Evolutionary conservation across 2,797 vertebrate genomes (phyloP), one percentile per base, ranked within the genome.

Genomic region (Prunella strophiata): DNA sequence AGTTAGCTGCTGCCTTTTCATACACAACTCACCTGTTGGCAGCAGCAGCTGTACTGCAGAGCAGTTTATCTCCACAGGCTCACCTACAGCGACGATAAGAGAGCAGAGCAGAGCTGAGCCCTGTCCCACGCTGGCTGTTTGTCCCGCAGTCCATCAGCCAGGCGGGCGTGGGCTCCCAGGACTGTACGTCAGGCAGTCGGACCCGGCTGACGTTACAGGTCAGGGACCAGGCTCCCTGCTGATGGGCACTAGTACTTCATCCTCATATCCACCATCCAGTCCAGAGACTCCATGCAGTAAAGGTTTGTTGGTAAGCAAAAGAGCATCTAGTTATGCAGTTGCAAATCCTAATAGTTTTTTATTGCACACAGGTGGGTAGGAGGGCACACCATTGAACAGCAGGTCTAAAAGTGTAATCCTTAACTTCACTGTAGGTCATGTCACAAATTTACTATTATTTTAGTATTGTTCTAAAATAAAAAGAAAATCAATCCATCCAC

Each of bases 21-120:
- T 5, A 7, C 3, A 34, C 20, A 82, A 1, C 29, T 68, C 16
- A 4, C 9, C 52, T 42, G 43, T 9, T 59, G 26, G 36, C 65
- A 78, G n/a, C 29, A 29, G 62, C 26, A 58, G 29, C 13, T 67
- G 45, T 19, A 8, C 29, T 76, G 45, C 59, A 82, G 32, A 40
- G 9, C 40, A 50, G 19, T 45, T 79, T 57, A 70, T 45, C 51
- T 79, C 26, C 20, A 2, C 3, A 21, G 74, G 17, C 12, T 93
- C 63, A 21, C 34, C 26, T 23, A 9, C 19, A 8, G 2, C 0
- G 0, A 4, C 0, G n/a, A 43, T 17, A 61, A 8, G 0, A 2
- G 55, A 19, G 18, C 16, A 7, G 25, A 22, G 76, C 4, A 45
- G 27, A 55, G 40, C 34, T 57, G 67, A 61, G 42, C 29, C 58